A percentile compares a stretch with the other conserved stretches of the same genome.
Conservation (phyloP, 2,113 vertebrate species). For the Chinchilla lanigera region DNA sequence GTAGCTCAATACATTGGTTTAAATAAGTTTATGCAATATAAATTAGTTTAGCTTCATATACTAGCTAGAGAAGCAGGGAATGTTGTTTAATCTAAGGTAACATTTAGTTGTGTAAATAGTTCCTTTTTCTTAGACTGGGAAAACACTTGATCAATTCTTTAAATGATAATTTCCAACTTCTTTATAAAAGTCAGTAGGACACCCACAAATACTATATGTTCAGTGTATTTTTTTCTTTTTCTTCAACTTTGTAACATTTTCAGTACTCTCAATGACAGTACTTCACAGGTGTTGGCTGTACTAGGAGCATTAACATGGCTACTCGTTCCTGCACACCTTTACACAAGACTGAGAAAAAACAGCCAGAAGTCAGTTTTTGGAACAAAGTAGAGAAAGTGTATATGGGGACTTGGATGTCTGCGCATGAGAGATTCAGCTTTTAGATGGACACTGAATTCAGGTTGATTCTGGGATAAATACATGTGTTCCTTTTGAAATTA, state of each 20-base stretch:
- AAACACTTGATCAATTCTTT: constrained; percentile 45
- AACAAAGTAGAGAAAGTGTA: neutral
- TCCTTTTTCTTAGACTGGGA: neutral
- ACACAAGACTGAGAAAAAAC: neutral
- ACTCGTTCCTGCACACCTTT: neutral
- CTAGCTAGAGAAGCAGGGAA: neutral
- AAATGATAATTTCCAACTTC: neutral
- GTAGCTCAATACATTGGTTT: constrained; percentile 27
- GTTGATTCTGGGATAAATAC: neutral
- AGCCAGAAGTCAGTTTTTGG: neutral
- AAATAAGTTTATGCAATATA: neutral
- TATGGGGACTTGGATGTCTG: neutral
- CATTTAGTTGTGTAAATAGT: constrained; percentile 57
- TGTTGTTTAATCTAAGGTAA: constrained; percentile 1
- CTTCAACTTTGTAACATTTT: neutral
- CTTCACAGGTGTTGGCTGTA: neutral
- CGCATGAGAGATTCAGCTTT: neutral
- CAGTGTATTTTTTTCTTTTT: neutral
- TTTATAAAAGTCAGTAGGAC: neutral
- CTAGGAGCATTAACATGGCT: neutral
- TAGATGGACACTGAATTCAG: neutral
- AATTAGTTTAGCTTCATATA: neutral
- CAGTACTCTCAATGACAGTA: neutral
- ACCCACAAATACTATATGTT: neutral
- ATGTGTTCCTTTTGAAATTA: neutral